These are phyloP conservation scores for Amblyteles armatorius DNA, from an alignment of 2,888 invertebrate genomes.

Conservation along the genomic window DNA sequence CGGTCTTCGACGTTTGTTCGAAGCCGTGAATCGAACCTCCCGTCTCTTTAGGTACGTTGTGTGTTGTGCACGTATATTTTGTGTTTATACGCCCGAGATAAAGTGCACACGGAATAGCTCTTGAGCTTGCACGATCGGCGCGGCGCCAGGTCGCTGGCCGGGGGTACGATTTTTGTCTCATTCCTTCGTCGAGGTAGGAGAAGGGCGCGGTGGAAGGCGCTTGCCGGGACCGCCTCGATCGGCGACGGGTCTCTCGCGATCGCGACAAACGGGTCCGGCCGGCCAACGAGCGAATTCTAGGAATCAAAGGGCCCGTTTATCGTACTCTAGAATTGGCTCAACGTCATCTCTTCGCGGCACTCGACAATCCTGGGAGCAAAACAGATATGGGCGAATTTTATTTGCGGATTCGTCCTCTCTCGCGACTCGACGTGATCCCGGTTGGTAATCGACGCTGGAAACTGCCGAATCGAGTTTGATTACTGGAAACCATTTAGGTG, in stretches of 20 bases:
- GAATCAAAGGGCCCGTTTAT: constrained; percentile 59
- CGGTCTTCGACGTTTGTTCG: constrained; percentile 7
- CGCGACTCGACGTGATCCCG: no score
- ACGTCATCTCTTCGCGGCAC: neutral
- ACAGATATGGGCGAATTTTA: neutral
- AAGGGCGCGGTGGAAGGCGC: no score
- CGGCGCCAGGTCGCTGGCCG: constrained; percentile 63
- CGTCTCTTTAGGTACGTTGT: neutral
- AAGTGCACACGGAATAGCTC: constrained; percentile 5
- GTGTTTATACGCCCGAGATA: neutral
- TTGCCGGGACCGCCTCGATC: neutral
- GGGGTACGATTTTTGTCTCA: constrained; percentile 56
- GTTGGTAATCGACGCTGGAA: no score
- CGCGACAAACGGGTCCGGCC: constrained; percentile 65
- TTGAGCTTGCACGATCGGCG: neutral
- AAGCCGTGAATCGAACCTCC: neutral
- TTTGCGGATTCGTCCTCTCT: neutral
- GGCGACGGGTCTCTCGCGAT: constrained; percentile 31
- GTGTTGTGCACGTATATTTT: neutral
- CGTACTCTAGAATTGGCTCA: constrained; percentile 16
- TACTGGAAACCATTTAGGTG: neutral
- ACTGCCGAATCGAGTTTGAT: no score
- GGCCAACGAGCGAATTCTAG: constrained; percentile 56
- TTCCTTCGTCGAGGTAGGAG: no score
- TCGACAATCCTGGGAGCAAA: neutral